A percentile compares a stretch with the other conserved stretches of the same genome.
Conservation (phyloP, 1,140 invertebrate genomes). For the Drosophila bifasciata region DNA sequence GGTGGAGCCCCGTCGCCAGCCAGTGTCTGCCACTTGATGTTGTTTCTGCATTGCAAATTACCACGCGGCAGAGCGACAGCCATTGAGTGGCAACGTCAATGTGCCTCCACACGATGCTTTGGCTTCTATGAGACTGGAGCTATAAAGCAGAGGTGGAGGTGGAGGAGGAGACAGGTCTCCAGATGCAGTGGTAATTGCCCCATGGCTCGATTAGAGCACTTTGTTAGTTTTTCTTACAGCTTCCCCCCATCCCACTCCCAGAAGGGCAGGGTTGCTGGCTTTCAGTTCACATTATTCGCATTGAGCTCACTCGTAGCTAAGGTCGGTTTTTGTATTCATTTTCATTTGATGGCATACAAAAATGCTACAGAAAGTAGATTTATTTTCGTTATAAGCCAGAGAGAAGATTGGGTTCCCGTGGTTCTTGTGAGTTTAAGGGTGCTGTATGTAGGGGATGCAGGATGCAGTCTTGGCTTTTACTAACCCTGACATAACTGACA, state of each 20-base stretch:
- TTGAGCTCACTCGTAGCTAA: too few species aligned
- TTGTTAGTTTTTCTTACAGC: constrained; percentile 64
- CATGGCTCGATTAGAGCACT: constrained; percentile 70
- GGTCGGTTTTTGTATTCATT: too few species aligned
- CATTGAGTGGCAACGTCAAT: constrained; percentile 58
- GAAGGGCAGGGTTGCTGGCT: not conserved
- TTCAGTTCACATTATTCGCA: too few species aligned
- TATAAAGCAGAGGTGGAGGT: not conserved
- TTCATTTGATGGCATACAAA: too few species aligned
- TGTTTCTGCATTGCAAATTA: constrained; percentile 79
- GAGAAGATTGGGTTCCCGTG: too few species aligned
- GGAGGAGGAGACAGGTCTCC: constrained; percentile 15
- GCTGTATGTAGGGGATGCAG: not conserved
- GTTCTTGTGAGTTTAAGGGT: too few species aligned
- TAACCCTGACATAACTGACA: constrained; percentile 55
- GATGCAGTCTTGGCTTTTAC: constrained; percentile 30
- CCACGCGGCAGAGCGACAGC: constrained; percentile 33
- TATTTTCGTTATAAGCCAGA: too few species aligned
- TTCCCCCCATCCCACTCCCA: not conserved
- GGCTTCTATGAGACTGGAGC: not conserved
- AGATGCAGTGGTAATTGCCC: constrained; percentile 36
- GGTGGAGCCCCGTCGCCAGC: not conserved
- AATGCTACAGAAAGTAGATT: too few species aligned
- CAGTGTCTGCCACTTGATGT: constrained; percentile 31
- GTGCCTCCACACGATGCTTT: constrained; percentile 56